Conservation (phyloP, 2,113 vertebrate genomes). For the Pangasianodon hypophthalmus region DNA sequence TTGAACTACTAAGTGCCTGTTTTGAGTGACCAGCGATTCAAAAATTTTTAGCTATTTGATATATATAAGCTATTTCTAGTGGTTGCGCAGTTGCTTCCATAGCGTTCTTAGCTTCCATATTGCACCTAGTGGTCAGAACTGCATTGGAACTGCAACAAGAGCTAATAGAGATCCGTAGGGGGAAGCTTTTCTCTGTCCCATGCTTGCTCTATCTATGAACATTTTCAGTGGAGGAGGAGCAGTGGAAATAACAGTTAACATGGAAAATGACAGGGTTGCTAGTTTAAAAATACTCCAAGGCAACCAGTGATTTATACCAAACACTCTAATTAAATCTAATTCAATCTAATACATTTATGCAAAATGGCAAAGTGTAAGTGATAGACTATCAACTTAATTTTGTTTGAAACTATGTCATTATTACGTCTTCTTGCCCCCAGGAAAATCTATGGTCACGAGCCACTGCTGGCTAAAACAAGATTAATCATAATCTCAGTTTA, state of each 20-base stretch:
- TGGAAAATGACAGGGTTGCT: not conserved
- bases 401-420: not conserved
- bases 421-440: not conserved
- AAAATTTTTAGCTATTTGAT: not conserved
- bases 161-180: not conserved
- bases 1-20: not conserved
- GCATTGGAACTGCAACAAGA: not conserved
- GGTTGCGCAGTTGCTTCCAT: not conserved
- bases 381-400: not conserved
- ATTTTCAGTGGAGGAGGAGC: not conserved
- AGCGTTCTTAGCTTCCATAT: not conserved
- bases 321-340: not conserved
- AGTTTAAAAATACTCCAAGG: not conserved
- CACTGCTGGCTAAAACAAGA: not conserved
- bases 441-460: not conserved
- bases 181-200: not conserved
- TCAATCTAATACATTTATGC: not conserved
- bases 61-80: not conserved
- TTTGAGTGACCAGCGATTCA: not conserved
- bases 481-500: slow-evolving; percentile 7
- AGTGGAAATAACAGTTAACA: not conserved
- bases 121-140: not conserved
- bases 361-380: not conserved
- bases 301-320: not conserved
- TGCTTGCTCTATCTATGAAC: not conserved